phyloP scores from a whole-genome alignment of 2,113 vertebrate genomes.

The Cinclus cinclus region DNA sequence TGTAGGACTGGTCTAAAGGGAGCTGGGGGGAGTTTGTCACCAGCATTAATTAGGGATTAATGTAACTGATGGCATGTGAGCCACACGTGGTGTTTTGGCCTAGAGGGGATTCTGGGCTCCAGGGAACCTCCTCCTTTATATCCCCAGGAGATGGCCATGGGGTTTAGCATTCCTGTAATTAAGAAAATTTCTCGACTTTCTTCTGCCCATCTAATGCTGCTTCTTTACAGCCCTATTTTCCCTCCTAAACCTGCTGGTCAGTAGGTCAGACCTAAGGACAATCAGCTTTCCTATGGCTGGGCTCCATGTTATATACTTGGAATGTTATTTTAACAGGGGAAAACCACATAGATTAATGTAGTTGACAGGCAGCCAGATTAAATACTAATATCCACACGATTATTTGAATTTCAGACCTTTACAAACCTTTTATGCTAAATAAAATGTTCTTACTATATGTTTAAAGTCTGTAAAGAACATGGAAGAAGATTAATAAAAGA shows the following conservation, averaged over 20 bases:
- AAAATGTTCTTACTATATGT: conserved; percentile 35
- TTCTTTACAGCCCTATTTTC: neutral
- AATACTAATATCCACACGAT: conserved; percentile 41
- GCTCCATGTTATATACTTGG: neutral
- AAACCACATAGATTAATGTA: conserved; percentile 18
- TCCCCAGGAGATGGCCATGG: neutral
- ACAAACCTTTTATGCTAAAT: conserved; percentile 28
- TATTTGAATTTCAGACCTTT: conserved; percentile 55
- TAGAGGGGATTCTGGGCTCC: neutral
- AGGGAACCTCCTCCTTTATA: neutral
- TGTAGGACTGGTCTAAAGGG: neutral
- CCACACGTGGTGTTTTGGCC: neutral
- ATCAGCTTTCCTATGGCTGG: neutral
- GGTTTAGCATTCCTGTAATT: neutral
- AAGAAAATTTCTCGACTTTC: neutral
- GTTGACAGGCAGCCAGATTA: conserved; percentile 49
- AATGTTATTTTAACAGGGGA: neutral
- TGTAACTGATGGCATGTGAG: neutral
- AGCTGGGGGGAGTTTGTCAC: neutral
- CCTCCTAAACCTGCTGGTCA: neutral
- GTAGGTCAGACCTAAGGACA: neutral
- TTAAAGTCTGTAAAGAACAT: conserved; percentile 32
- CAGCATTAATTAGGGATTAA: neutral
- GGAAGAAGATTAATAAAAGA: conserved; percentile 58
- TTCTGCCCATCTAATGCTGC: neutral